Conservation (phyloP, 2,113 vertebrate species). For the Prionailurus viverrinus region DNA sequence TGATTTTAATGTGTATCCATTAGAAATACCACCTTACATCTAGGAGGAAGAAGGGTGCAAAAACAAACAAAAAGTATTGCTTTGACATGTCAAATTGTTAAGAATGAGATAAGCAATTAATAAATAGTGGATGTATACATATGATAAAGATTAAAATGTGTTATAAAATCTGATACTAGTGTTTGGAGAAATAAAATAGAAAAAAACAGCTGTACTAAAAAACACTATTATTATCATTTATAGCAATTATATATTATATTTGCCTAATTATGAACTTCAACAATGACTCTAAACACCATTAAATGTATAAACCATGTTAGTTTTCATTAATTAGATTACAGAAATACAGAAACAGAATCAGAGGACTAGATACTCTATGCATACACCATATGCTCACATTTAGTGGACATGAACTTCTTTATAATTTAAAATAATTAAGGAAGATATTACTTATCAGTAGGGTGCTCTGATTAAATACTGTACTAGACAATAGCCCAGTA, state of each 20-base stretch:
- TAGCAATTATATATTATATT: constrained; percentile 7
- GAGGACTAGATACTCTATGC: background rate
- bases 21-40: background rate
- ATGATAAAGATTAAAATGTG: background rate
- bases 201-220: background rate
- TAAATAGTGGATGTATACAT: background rate
- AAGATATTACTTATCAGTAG: background rate
- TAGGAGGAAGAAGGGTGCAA: background rate
- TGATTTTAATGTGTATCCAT: background rate
- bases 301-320: background rate
- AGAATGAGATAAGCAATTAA: background rate
- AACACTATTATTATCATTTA: constrained; percentile 23
- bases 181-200: constrained; percentile 2
- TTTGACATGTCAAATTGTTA: constrained; percentile 10
- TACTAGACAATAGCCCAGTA: background rate
- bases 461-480: constrained; percentile 51
- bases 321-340: constrained; percentile 48
- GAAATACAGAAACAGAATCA: constrained; percentile 42
- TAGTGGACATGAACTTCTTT: constrained; percentile 6
- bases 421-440: constrained; percentile 10
- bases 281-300: constrained; percentile 33
- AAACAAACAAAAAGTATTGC: constrained; percentile 31
- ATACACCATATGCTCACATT: constrained; percentile 14
- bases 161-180: constrained; percentile 1
- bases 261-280: constrained; percentile 44